Conservation (phyloP, 1,140 invertebrate genomes). For the Bacillus rossius region DNA sequence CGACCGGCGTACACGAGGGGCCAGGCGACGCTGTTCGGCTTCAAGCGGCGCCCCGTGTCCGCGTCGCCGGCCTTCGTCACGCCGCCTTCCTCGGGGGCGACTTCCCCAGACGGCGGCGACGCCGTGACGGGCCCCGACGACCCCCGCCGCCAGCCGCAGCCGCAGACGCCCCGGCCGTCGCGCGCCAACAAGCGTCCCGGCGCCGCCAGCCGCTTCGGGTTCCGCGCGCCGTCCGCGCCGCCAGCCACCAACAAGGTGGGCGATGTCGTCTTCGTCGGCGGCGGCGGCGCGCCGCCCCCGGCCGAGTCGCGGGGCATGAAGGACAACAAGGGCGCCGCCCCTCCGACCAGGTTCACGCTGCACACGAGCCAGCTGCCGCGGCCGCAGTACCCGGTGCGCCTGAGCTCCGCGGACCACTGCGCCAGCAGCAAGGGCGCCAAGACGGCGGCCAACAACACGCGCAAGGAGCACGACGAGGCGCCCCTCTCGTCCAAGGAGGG, state of each 20-base stretch:
- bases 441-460: slow-evolving; percentile 55
- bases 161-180: slow-evolving; percentile 43
- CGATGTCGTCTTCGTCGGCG: slow-evolving; percentile 2
- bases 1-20: slow-evolving; percentile 45
- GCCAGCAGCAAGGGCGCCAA: slow-evolving; percentile 50
- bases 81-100: slow-evolving; percentile 16
- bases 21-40: slow-evolving; percentile 63
- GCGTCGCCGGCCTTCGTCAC: slow-evolving; percentile 43
- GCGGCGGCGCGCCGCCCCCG: slow-evolving; percentile 11
- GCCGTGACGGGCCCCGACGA: neutral
- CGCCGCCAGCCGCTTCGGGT: slow-evolving; percentile 46
- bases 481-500: slow-evolving; percentile 43
- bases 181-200: slow-evolving; percentile 45
- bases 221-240: slow-evolving; percentile 35
- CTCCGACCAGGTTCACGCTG: slow-evolving; percentile 57
- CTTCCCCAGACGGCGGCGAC: neutral
- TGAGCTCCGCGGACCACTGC: slow-evolving; percentile 22
- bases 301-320: neutral
- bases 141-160: slow-evolving; percentile 21
- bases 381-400: slow-evolving; percentile 60
- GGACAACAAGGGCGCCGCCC: slow-evolving; percentile 7
- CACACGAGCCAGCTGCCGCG: slow-evolving; percentile 64
- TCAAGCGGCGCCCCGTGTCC: slow-evolving; percentile 51
- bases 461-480: slow-evolving; percentile 33
- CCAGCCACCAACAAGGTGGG: slow-evolving; percentile 9